Evolutionary conservation across 2,797 vertebrate genomes (phyloP).

Genomic region (Vultur gryphus): DNA sequence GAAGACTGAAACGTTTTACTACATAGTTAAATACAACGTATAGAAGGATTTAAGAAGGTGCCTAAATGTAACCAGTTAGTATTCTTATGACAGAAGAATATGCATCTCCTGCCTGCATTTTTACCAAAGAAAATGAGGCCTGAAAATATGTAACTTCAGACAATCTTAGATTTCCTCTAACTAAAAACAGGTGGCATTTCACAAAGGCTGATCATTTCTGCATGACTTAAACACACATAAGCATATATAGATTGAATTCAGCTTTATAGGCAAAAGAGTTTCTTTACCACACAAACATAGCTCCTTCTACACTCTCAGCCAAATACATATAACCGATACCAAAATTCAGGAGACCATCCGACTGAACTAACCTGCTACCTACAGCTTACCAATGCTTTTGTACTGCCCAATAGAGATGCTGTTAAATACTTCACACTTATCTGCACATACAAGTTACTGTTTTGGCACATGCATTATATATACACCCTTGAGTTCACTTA

Average conservation of each 20-base stretch:
- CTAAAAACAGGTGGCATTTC: constrained; percentile 13
- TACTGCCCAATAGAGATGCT: background rate
- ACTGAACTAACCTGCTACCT: background rate
- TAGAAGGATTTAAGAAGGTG: background rate
- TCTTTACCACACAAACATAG: background rate
- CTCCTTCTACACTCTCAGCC: background rate
- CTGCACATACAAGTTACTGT: background rate
- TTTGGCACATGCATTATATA: background rate
- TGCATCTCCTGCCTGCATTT: background rate
- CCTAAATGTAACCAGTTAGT: background rate
- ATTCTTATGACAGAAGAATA: background rate
- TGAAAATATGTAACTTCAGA: constrained; percentile 10
- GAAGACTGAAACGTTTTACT: background rate
- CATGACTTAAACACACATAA: background rate
- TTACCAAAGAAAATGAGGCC: background rate
- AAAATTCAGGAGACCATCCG: background rate
- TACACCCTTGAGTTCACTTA: background rate
- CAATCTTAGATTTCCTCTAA: background rate
- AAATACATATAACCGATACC: background rate
- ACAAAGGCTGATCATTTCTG: background rate
- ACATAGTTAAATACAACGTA: background rate
- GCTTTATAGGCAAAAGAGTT: background rate
- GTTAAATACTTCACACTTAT: too few relatives aligned
- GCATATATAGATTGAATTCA: background rate
- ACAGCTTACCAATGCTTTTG: background rate